Conservation (phyloP, 1,140 invertebrate species). For the Pseudomyrmex cubaensis region DNA sequence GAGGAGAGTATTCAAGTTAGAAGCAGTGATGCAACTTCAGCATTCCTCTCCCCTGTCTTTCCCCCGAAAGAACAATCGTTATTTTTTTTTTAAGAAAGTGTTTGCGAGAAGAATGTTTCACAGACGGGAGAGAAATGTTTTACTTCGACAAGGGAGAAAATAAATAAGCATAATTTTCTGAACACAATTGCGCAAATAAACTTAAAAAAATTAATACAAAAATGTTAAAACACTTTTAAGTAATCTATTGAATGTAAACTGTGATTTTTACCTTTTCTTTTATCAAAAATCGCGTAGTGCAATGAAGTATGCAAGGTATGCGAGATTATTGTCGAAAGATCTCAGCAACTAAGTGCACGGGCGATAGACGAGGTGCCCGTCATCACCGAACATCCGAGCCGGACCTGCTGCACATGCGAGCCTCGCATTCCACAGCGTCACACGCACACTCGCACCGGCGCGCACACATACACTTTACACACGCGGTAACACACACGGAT, state of each 20-base stretch:
- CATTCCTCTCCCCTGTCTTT: not conserved
- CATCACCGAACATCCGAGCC: conserved; percentile 46
- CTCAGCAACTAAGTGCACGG: not conserved
- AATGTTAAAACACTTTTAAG: no score
- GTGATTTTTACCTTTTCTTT: not conserved
- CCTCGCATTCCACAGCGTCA: conserved; percentile 68
- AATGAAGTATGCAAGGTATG: not conserved
- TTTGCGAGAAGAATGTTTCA: not conserved
- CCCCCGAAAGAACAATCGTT: not conserved
- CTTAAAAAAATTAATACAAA: no score
- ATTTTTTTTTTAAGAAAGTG: conserved; percentile 5
- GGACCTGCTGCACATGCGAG: conserved; percentile 62
- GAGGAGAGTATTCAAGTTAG: not conserved
- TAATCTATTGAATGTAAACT: no score
- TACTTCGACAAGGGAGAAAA: no score
- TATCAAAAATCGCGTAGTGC: no score
- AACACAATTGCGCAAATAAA: no score
- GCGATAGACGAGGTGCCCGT: conserved; percentile 14
- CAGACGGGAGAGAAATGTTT: not conserved
- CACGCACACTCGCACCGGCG: not conserved
- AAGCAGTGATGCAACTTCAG: conserved; percentile 37
- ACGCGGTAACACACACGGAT: conserved; percentile 57
- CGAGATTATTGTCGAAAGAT: not conserved
- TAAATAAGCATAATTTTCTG: no score
- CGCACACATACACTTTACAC: conserved; percentile 30